These are phyloP conservation scores for Conops quadrifasciatus DNA, from an alignment of 2,888 invertebrate genomes.

Conservation along the genomic window DNA sequence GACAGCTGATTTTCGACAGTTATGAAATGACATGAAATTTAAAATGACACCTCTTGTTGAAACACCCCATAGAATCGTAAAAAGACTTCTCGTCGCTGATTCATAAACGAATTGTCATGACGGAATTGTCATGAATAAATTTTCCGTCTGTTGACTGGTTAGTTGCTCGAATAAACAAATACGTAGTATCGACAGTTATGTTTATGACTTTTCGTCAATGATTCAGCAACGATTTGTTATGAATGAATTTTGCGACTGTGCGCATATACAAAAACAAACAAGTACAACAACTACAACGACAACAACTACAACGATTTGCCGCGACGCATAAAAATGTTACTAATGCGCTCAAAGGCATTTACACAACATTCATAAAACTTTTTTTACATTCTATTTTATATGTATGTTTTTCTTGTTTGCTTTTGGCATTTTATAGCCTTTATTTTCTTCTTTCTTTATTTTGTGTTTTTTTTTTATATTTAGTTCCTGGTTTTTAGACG, in stretches of 20 bases:
- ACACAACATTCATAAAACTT: background rate
- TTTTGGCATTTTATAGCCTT: too few relatives aligned
- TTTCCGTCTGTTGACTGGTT: too few relatives aligned
- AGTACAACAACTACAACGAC: background rate
- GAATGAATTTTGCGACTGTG: too few relatives aligned
- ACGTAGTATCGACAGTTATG: too few relatives aligned
- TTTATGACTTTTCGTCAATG: too few relatives aligned
- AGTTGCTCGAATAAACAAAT: too few relatives aligned
- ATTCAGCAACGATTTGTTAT: too few relatives aligned
- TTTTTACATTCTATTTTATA: background rate
- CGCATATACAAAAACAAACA: background rate
- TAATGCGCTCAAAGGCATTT: conserved; percentile 22
- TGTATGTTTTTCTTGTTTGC: background rate
- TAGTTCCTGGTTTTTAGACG: conserved; percentile 15
- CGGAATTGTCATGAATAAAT: too few relatives aligned
- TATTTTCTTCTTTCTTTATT: background rate
- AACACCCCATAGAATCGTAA: background rate
- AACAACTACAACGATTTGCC: background rate
- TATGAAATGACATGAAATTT: too few relatives aligned
- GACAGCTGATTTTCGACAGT: too few relatives aligned
- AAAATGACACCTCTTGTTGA: too few relatives aligned
- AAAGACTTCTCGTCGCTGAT: background rate
- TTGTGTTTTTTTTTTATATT: background rate
- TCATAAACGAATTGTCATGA: too few relatives aligned
- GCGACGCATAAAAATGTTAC: background rate